These are phyloP conservation scores for Phragmatobia fuliginosa DNA, from an alignment of 2,888 invertebrate species.

Conservation along the genomic window DNA sequence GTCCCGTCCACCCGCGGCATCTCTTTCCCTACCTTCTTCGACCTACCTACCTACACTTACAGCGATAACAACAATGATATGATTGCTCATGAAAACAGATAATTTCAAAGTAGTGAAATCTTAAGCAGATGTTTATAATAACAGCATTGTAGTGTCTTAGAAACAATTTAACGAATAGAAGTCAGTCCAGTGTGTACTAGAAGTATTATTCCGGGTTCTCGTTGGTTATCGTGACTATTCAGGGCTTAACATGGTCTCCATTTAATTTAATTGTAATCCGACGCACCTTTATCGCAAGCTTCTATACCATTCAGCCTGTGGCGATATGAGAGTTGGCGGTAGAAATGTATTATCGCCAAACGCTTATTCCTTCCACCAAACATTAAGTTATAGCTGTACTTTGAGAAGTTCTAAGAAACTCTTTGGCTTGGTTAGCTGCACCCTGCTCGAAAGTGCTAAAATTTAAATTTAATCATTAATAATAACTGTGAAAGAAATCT, in stretches of 20 bases:
- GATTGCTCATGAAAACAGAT: too few species aligned
- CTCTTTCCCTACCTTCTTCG: too few species aligned
- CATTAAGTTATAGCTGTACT: slow-evolving; percentile 71
- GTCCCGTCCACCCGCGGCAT: too few species aligned
- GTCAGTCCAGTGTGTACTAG: too few species aligned
- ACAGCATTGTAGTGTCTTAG: too few species aligned
- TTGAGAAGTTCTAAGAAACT: slow-evolving; percentile 69
- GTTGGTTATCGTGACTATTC: not conserved
- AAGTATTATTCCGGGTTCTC: too few species aligned
- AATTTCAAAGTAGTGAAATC: too few species aligned
- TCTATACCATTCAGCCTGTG: not conserved
- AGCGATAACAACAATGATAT: too few species aligned
- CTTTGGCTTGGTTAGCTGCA: slow-evolving; percentile 65
- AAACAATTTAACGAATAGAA: too few species aligned
- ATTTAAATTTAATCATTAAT: slow-evolving; percentile 62
- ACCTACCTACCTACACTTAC: too few species aligned
- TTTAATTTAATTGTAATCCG: not conserved
- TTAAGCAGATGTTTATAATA: too few species aligned
- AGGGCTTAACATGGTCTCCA: not conserved
- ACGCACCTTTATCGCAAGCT: too few species aligned
- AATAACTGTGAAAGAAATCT: slow-evolving; percentile 47
- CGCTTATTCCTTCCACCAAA: slow-evolving; percentile 44
- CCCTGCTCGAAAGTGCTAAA: slow-evolving; percentile 59
- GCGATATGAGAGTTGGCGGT: not conserved
- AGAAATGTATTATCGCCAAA: not conserved